Conservation (phyloP, 2,888 invertebrate genomes). For the Gortyna flavago region DNA sequence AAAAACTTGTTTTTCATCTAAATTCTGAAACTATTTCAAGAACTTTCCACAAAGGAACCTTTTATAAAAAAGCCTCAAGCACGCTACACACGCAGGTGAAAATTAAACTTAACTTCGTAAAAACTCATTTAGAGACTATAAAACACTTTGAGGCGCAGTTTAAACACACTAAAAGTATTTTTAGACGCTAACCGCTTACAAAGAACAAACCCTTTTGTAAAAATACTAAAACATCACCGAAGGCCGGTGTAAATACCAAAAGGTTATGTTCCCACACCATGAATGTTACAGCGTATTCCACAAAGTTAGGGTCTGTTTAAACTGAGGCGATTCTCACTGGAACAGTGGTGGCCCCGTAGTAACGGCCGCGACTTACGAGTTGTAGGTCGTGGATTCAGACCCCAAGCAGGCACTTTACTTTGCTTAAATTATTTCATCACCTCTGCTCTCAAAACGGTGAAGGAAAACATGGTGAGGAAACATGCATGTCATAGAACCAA, state of each 20-base stretch:
- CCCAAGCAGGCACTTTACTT: no score
- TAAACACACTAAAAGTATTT: conserved; percentile 40
- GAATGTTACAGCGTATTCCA: conserved; percentile 50
- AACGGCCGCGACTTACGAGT: not conserved
- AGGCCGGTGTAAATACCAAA: conserved; percentile 29
- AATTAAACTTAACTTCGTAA: conserved; percentile 5
- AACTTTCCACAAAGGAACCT: conserved; percentile 7
- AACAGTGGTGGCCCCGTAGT: not conserved
- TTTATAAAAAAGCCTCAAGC: not conserved
- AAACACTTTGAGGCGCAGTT: conserved; percentile 23
- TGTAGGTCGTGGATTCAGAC: no score
- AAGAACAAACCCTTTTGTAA: conserved; percentile 19
- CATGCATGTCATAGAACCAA: no score
- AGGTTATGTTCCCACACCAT: conserved; percentile 48
- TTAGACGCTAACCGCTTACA: conserved; percentile 5
- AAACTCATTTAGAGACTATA: conserved; percentile 31
- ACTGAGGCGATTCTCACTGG: not conserved
- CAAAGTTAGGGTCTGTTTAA: conserved; percentile 30
- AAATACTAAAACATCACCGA: conserved; percentile 24
- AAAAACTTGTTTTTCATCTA: not conserved
- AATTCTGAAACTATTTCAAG: conserved; percentile 18
- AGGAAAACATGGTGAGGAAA: not conserved
- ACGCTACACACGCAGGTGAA: conserved; percentile 15
- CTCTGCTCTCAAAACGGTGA: not conserved
- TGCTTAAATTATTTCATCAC: not conserved